Evolutionary conservation across 1,140 invertebrate species (phyloP), one percentile per base, ranked within the genome.

Genomic region (Ctenoplectra terminalis): DNA sequence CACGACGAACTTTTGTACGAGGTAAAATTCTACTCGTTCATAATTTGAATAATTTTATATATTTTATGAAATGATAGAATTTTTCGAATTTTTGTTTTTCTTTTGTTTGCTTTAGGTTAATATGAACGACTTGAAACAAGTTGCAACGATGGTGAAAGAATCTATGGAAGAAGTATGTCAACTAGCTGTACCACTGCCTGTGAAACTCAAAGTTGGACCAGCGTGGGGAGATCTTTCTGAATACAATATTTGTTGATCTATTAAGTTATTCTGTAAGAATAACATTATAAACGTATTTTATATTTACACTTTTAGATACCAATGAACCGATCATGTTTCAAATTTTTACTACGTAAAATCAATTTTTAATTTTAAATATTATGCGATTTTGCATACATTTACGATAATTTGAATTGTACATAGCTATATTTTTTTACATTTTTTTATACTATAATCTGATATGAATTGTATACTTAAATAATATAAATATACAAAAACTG

Each of bases 1-100:
- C 99, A 99, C 91, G 99, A 99, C 94, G 99, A 99, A 95, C 94
- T 99, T 1, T 96, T 99, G 37, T 99, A 97, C 90, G 98, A 99
- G 95, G 98, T 99, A 52, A 26, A 82, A n/a, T 50, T 61, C 26
- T 34, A 58, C 46, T 61, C 8, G 13, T 37, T 8, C 20, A 34
- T 78, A 64, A 17, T 40, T 60, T 43, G 9, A 43, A 40, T 2
- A 37, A 26, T 23, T n/a, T 8, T 37, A 48, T 46, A 54, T 2
- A 31, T 70, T 50, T 26, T 20, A 66, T 13, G 11, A 52, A 26
- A 46, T 43, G 56, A 37, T 2, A 43, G 52, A 77, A 66, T 40
- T 40, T 40, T 40, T 40, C n/a, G n/a, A n/a, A n/a, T 26, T 9
- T 26, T 46, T 40, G 43, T 20, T 20, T 4, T 56, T 54, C 5